Conservation (phyloP, 2,888 invertebrate species). For the Phalera bucephala region DNA sequence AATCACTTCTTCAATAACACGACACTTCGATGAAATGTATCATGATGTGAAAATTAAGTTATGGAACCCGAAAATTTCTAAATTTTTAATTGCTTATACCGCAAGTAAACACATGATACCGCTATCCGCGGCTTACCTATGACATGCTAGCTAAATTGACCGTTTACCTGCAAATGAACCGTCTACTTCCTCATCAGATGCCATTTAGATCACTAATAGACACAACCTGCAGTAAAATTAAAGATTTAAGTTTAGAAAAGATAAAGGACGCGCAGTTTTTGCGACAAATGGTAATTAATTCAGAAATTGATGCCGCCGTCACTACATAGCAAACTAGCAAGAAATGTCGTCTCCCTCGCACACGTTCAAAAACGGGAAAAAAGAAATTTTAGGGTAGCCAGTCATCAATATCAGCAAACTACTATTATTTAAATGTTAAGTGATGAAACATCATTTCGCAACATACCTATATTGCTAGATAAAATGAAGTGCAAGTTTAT, state of each 20-base stretch:
- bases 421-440: constrained; percentile 4
- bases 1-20: constrained; percentile 32
- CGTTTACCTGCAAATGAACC: constrained; percentile 93
- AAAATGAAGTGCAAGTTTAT: no score
- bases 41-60: constrained; percentile 29
- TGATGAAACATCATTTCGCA: no score
- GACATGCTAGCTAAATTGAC: constrained; percentile 78
- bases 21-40: constrained; percentile 24
- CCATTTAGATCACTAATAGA: constrained; percentile 84
- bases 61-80: constrained; percentile 57
- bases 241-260: constrained; percentile 73
- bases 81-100: constrained; percentile 81
- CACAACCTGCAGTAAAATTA: constrained; percentile 60
- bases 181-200: constrained; percentile 94
- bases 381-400: constrained; percentile 43
- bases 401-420: constrained; percentile 13
- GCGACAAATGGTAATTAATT: constrained; percentile 84
- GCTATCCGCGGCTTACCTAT: constrained; percentile 84
- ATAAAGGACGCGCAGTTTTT: constrained; percentile 83
- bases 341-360: constrained; percentile 60
- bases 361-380: constrained; percentile 41
- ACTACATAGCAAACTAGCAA: constrained; percentile 68
- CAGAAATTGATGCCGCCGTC: constrained; percentile 83
- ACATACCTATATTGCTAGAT: no score
- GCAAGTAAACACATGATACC: constrained; percentile 84